These are phyloP conservation scores for Pseudopipra pipra DNA, from an alignment of 2,113 vertebrate species.

Conservation along the genomic window DNA sequence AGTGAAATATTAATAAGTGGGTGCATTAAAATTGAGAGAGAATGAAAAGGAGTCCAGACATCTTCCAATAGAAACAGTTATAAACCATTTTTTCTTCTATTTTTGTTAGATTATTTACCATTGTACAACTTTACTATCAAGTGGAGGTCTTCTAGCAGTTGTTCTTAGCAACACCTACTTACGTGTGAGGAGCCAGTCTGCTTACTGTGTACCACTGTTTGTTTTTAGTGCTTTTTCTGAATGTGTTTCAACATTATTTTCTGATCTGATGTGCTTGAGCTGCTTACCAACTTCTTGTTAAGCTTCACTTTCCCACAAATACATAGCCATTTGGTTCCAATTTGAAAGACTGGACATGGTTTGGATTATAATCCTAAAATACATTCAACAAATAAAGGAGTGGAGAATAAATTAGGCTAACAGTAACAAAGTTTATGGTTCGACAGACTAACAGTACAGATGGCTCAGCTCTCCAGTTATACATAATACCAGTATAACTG, in stretches of 20 bases:
- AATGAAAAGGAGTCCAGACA: background rate
- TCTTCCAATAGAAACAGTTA: background rate
- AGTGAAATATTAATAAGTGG: background rate
- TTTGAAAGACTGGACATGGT: background rate
- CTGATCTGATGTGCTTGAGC: background rate
- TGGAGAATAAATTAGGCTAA: background rate
- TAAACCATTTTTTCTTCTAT: background rate
- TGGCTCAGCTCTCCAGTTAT: background rate
- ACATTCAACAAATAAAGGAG: background rate
- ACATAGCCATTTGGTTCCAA: background rate
- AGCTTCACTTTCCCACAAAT: background rate
- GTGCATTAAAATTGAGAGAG: background rate
- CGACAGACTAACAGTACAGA: background rate
- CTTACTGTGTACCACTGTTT: background rate
- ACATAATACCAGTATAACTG: background rate
- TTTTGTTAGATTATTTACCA: background rate
- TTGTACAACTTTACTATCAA: background rate
- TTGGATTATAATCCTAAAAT: background rate
- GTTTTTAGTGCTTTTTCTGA: background rate
- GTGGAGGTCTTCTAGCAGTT: background rate
- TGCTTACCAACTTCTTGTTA: background rate
- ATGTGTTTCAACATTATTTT: background rate
- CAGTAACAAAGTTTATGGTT: background rate
- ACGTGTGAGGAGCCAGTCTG: background rate
- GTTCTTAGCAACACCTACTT: background rate